Base-by-base conservation (phyloP, 2,888 invertebrate species). In the Priocnemis perturbator region DNA sequence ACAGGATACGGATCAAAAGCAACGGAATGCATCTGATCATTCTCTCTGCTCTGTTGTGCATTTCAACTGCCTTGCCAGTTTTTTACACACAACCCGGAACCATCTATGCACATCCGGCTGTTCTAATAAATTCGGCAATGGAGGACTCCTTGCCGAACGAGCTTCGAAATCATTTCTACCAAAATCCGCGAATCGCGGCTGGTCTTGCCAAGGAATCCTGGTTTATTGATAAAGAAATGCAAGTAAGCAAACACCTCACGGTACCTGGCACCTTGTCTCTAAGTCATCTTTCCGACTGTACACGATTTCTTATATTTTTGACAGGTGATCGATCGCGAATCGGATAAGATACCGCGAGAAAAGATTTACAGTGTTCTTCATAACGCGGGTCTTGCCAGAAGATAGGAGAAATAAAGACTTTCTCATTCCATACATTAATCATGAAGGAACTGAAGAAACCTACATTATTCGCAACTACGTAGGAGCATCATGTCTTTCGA, bases 171-270 rank as follows among this genome's bases (percentile, higher is more conserved):
- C 90, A 92, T 23, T 96, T 96, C 87, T 96, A 95, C 87, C 95
- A 94, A 81, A 93, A 96, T 89, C 95, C 95, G 0, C 88, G 90
- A 1, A 92, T 95, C 14, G 95, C 94, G 5, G 93, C 92, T 5
- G 93, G 92, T 0, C 90, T 96, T 11, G 95, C 96, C 0, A 93
- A 93, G 81, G 95, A 94, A 81, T 95, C 95, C 0, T 95, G 95
- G 94, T 93, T 95, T 77, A 91, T 93, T 0, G 92, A 93, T 76
- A 94, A 95, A 83, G 95, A 95, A 87, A 94, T 93, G 91, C 94
- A 93, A 71, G 89, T 88, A 77, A 65, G 30, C 9, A 9, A n/a
- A 23, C 1, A 11, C 1, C 17, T 37, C 1, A 37, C 14, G 37
- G 37, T 11, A 37, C 14, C 1, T 7, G 7, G 7, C 1, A 11